These are phyloP conservation scores for Uria lomvia DNA, from an alignment of 2,113 vertebrate genomes.

Conservation along the genomic window DNA sequence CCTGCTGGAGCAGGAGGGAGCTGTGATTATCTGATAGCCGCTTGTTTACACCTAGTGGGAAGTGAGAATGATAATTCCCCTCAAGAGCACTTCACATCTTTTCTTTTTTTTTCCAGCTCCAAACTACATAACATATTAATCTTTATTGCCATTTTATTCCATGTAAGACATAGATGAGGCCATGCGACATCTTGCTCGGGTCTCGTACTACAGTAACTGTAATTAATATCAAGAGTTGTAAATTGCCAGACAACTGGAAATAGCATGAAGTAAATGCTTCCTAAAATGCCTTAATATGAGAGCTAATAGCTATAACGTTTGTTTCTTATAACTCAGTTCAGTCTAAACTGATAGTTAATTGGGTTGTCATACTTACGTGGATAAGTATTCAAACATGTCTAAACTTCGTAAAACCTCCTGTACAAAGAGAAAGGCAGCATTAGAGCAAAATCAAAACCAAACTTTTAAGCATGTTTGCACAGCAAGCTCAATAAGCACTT, in stretches of 20 bases:
- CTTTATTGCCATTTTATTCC: not conserved
- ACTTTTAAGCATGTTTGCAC: constrained; percentile 13
- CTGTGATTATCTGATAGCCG: not conserved
- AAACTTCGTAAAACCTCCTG: not conserved
- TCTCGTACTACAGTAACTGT: not conserved
- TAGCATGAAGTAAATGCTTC: not conserved
- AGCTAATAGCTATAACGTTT: not conserved
- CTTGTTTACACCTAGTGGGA: not conserved
- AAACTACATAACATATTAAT: not conserved
- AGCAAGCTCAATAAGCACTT: not conserved
- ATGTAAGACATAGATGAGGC: not conserved
- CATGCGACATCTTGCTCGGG: not conserved
- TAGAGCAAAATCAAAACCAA: not conserved
- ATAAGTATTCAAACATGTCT: not conserved
- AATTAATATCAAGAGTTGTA: not conserved
- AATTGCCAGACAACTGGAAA: not conserved
- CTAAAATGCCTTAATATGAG: not conserved
- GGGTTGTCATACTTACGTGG: not conserved
- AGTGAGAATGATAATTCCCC: not conserved
- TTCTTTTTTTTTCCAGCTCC: not conserved
- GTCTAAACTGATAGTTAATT: not conserved
- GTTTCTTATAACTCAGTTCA: not conserved
- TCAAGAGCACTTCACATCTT: not conserved
- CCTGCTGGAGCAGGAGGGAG: not conserved
- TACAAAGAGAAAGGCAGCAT: not conserved